These are phyloP conservation scores for Drosophila arawakana DNA, from an alignment of 1,140 invertebrate genomes.

Conservation along the genomic window DNA sequence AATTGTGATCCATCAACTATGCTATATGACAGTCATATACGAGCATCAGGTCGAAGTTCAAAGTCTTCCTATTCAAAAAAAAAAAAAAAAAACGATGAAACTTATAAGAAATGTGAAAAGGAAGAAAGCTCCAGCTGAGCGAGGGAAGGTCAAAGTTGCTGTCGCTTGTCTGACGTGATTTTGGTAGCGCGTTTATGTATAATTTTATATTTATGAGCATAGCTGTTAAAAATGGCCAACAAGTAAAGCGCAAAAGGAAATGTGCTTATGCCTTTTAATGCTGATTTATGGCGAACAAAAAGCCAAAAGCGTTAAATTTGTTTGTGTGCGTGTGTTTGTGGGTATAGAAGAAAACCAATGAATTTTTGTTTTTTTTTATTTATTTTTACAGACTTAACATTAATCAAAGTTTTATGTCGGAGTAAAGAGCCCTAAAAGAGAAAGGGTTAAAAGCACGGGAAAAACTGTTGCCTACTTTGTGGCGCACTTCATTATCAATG, in stretches of 20 bases:
- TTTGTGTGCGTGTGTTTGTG: constrained; percentile 6
- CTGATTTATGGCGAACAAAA: constrained; percentile 61
- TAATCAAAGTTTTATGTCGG: constrained; percentile 72
- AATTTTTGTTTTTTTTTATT: constrained; percentile 15
- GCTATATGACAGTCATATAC: constrained; percentile 40
- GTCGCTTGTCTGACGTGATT: constrained; percentile 68
- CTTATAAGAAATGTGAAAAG: neutral
- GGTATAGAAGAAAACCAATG: constrained; percentile 15
- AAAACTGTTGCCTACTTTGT: constrained; percentile 60
- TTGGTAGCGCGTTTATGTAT: constrained; percentile 79
- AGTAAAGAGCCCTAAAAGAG: constrained; percentile 57
- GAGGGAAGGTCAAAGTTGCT: constrained; percentile 10
- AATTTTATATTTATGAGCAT: constrained; percentile 81
- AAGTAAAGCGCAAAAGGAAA: constrained; percentile 8
- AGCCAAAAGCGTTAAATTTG: constrained; percentile 34
- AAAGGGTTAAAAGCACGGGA: constrained; percentile 6
- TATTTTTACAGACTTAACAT: constrained; percentile 54
- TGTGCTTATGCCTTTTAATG: constrained; percentile 78
- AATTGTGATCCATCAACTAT: constrained; percentile 81
- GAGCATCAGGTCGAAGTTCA: constrained; percentile 51
- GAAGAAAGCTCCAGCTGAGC: neutral
- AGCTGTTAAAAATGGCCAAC: constrained; percentile 67
- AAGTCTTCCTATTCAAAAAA: constrained; percentile 5
- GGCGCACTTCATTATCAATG: constrained; percentile 67
- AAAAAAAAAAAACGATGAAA: neutral